Conservation (phyloP, 2,113 vertebrate genomes). For the Otis tarda region DNA sequence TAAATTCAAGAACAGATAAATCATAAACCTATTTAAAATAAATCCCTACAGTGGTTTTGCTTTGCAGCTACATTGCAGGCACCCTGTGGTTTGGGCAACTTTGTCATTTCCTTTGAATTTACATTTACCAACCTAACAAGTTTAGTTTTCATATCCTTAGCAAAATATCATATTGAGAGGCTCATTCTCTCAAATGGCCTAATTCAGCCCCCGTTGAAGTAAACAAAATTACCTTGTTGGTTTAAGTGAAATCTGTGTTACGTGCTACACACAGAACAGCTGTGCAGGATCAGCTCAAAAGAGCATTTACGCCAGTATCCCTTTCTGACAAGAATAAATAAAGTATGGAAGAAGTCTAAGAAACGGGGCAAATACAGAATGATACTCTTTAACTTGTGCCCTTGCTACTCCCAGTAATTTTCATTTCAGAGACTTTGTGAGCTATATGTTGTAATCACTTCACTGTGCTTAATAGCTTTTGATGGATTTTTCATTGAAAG, state of each 20-base stretch:
- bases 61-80: not conserved
- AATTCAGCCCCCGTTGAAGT: not conserved
- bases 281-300: not conserved
- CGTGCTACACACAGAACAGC: not conserved
- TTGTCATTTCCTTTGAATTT: not conserved
- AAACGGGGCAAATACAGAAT: not conserved
- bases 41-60: not conserved
- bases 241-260: not conserved
- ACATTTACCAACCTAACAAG: not conserved
- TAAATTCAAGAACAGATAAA: not conserved
- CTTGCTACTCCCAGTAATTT: not conserved
- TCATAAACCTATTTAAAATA: not conserved
- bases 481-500: slow-evolving; percentile 12
- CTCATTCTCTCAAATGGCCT: not conserved
- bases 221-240: not conserved
- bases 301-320: not conserved
- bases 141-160: not conserved
- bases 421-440: not conserved
- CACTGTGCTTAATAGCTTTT: not conserved
- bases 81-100: not conserved
- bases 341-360: not conserved
- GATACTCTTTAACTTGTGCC: not conserved
- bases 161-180: not conserved
- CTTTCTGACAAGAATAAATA: not conserved
- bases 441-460: not conserved